A percentile compares a stretch with the other conserved stretches of the same genome.
Conservation (phyloP, 2,888 invertebrate species). For the Tachina lurida region DNA sequence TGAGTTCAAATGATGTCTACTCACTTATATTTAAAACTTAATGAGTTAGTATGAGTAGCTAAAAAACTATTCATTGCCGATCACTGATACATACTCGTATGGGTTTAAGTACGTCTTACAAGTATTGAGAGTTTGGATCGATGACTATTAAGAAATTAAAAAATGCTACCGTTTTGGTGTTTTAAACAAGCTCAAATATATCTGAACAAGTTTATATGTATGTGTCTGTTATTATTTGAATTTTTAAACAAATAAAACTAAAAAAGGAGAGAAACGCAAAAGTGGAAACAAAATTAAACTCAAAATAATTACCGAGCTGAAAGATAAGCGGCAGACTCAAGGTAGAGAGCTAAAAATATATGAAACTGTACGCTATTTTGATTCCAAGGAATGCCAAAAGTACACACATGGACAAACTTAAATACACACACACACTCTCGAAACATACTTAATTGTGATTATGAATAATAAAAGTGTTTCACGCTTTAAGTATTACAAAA, state of each 20-base stretch:
- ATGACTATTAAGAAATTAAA: slow-evolving; percentile 52
- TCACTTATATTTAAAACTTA: no score
- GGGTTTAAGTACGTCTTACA: background rate
- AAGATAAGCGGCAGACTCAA: slow-evolving; percentile 23
- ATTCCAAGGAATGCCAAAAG: slow-evolving; percentile 40
- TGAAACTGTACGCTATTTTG: slow-evolving; percentile 18
- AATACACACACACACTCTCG: background rate
- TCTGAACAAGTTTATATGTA: background rate
- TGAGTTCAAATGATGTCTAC: no score
- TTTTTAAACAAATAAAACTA: background rate
- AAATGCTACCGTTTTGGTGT: slow-evolving; percentile 66
- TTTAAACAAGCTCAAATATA: background rate
- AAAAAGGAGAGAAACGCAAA: slow-evolving; percentile 3
- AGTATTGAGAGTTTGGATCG: background rate
- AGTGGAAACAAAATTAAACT: slow-evolving; percentile 33
- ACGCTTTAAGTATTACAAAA: no score
- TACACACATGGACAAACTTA: slow-evolving; percentile 13
- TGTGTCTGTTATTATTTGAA: background rate
- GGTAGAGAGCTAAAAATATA: slow-evolving; percentile 6
- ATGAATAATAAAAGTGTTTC: no score
- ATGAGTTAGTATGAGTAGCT: no score
- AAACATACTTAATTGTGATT: no score
- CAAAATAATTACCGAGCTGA: slow-evolving; percentile 23
- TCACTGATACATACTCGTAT: no score
- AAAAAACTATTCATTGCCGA: no score